phyloP scores from a whole-genome alignment of 2,888 invertebrate genomes.

The Platycnemis pennipes region DNA sequence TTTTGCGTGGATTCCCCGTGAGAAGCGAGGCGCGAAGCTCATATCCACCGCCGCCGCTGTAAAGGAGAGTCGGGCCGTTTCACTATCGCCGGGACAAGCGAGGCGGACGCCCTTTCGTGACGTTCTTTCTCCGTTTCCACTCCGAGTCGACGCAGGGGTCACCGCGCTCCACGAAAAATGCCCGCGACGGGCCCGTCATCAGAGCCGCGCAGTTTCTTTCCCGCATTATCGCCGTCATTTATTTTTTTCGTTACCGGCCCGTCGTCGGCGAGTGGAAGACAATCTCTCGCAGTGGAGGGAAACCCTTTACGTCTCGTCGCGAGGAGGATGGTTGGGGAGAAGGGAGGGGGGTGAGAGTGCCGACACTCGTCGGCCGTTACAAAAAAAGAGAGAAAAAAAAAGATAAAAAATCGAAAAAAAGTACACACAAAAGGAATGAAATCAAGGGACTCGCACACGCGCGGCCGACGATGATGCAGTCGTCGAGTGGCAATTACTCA shows the following conservation, averaged over 20 bases:
- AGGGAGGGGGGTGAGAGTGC: too few species aligned
- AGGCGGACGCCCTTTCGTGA: background rate
- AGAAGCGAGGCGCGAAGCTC: too few species aligned
- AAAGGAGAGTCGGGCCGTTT: background rate
- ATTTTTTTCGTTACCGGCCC: background rate
- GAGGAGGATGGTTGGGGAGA: background rate
- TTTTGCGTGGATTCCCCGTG: too few species aligned
- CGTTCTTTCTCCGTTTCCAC: background rate
- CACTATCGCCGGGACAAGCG: background rate
- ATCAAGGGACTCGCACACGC: background rate
- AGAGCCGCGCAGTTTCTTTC: background rate
- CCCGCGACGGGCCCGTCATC: too few species aligned
- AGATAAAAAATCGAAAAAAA: background rate
- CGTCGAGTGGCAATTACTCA: conserved; percentile 26
- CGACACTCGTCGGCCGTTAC: background rate
- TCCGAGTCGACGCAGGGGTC: background rate
- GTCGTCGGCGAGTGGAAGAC: background rate
- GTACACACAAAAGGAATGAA: background rate
- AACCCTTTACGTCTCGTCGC: background rate
- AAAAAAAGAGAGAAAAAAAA: background rate
- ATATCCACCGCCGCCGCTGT: background rate
- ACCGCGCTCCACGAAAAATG: background rate
- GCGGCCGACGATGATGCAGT: background rate
- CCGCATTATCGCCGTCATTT: background rate
- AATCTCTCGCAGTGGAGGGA: background rate